Percentiles rank a stretch among this genome's conserved stretches.
Evolutionary conservation across 2,888 invertebrate genomes (phyloP).

Genomic region (Oxystoma pomonae): DNA sequence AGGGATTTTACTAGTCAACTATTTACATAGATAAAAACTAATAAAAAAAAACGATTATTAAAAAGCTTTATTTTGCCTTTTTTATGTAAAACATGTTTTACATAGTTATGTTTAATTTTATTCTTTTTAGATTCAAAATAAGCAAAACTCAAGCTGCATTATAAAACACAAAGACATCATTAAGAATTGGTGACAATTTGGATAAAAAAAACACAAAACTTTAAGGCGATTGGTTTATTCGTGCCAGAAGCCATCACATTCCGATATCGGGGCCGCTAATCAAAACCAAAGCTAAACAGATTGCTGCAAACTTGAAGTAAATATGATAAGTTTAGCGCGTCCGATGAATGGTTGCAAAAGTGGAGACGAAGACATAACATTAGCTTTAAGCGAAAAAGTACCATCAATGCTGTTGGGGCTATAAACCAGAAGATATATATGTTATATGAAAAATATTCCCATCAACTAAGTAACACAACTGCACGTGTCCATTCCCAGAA

Average conservation of each 20-base stretch:
- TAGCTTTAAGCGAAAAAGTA: not conserved
- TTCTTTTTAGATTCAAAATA: not conserved
- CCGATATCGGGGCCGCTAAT: not conserved
- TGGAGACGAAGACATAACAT: not conserved
- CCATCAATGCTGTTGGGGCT: constrained; percentile 1
- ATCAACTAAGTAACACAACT: too few relatives aligned
- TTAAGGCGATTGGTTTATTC: not conserved
- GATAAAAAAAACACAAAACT: not conserved
- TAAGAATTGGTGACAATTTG: not conserved
- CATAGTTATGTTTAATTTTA: not conserved
- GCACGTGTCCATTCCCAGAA: too few relatives aligned
- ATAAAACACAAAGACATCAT: not conserved
- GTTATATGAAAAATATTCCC: too few relatives aligned
- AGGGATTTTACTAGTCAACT: not conserved
- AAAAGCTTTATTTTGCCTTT: not conserved
- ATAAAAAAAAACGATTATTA: not conserved
- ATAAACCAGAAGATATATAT: too few relatives aligned
- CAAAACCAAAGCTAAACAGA: not conserved
- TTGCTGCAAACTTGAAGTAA: not conserved
- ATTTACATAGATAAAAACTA: constrained; percentile 1
- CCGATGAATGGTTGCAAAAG: not conserved
- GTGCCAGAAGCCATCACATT: not conserved
- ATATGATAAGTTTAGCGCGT: not conserved
- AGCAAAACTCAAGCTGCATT: not conserved
- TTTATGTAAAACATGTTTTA: not conserved